Evolutionary conservation across 2,888 invertebrate genomes (phyloP), one percentile per base, ranked within the genome.

Genomic region (Troides aeacus): DNA sequence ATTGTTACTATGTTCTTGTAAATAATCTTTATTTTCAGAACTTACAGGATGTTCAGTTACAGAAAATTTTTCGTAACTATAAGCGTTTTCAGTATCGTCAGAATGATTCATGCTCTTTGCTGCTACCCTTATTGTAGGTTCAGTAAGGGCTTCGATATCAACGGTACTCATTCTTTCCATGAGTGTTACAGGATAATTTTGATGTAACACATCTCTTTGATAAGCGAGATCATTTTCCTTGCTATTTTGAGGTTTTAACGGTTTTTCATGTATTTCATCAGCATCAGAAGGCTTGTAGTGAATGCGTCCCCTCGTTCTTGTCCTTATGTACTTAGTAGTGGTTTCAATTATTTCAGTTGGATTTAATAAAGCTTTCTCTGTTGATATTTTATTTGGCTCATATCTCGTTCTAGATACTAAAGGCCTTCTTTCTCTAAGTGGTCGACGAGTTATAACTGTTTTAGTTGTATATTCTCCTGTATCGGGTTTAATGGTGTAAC

Each of bases 201-300:
- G 94, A 75, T 94, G 94, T 7, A 94, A 79, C 3, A 94, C 92
- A 78, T 94, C 94, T 72, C 94, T 88, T 82, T 94, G 94, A 74
- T 94, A 94, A 2, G 94, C 94, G 72, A 94, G 79, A 70, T 93
- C 92, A 70, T 84, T 78, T 73, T 89, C 87, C 75, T 89, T 89
- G 18, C 71, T 80, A 21, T 75, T 79, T 36, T 80, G 79, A 56
- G 75, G 75, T 71, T 84, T 87, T 61, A 78, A 76, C 76, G 78
- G 86, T 66, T 79, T 86, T 57, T 87, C 84, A 71, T 85, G 84
- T 72, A 76, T 74, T 10, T 87, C 90, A 61, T 92, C 90, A 68
- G 82, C 85, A 53, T 93, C 92, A 12, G 86, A 78, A 12, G 87
- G 80, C 75, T 89, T 93, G 75, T 87, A 94, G 70, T 94, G 94